phyloP scores from a whole-genome alignment of 2,113 vertebrate species.

The Ctenomys sociabilis region DNA sequence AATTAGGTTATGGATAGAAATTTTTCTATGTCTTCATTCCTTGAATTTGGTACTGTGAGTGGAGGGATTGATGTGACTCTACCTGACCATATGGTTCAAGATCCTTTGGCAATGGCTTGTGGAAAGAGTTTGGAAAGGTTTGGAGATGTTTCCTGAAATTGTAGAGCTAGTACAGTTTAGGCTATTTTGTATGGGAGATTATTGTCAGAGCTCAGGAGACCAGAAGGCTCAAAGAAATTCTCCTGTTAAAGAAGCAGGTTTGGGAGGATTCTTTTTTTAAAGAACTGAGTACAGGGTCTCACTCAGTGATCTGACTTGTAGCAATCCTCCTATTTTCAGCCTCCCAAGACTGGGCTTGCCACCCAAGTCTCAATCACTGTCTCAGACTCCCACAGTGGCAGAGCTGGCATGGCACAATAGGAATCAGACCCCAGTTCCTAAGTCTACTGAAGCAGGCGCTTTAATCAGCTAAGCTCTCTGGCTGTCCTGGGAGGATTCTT shows the following conservation, averaged over 20 bases:
- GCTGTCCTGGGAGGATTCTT: background rate
- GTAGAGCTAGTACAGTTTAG: background rate
- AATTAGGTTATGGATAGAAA: background rate
- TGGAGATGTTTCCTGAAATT: background rate
- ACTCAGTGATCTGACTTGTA: too few relatives aligned
- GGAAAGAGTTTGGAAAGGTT: background rate
- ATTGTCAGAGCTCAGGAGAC: background rate
- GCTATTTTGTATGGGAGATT: background rate
- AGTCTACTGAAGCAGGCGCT: too few relatives aligned
- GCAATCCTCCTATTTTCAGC: too few relatives aligned
- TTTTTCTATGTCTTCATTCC: background rate
- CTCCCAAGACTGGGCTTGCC: too few relatives aligned
- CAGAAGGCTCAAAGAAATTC: background rate
- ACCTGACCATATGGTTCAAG: background rate
- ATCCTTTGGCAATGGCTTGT: background rate
- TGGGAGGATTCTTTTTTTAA: background rate
- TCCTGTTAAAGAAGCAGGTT: background rate
- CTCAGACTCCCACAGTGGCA: too few relatives aligned
- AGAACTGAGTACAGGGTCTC: too few relatives aligned
- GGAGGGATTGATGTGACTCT: background rate
- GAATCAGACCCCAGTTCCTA: too few relatives aligned
- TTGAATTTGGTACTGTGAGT: background rate
- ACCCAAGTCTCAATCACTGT: too few relatives aligned
- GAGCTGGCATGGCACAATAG: too few relatives aligned
- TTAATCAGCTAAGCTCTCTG: too few relatives aligned